phyloP scores from a whole-genome alignment of 2,888 invertebrate species.

The Hartigia nigra region DNA sequence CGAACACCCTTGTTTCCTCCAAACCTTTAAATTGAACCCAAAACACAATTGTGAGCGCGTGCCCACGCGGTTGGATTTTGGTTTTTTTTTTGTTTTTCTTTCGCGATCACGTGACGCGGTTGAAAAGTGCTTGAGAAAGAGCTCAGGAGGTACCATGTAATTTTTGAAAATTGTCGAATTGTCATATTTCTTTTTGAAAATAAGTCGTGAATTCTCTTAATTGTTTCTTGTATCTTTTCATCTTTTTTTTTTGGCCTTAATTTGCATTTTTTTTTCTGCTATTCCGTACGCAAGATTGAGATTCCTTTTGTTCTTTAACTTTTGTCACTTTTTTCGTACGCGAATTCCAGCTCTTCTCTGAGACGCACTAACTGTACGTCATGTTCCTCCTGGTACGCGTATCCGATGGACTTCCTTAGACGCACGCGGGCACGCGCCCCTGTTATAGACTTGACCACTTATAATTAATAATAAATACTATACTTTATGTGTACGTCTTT shows the following conservation, averaged over 20 bases:
- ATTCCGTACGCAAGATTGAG: too few species aligned
- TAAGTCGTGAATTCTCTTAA: neutral
- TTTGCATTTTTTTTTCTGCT: neutral
- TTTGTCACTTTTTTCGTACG: neutral
- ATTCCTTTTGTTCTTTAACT: neutral
- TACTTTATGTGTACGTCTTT: constrained; percentile 60
- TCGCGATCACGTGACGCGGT: constrained; percentile 1
- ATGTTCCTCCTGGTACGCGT: neutral
- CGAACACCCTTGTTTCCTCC: too few species aligned
- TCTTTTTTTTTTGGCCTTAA: neutral
- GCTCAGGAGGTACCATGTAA: neutral
- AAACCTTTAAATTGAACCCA: neutral
- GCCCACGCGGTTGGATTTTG: constrained; percentile 3
- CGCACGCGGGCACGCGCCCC: constrained; percentile 28
- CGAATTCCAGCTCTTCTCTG: neutral
- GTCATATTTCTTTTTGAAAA: neutral
- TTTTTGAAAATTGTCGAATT: neutral
- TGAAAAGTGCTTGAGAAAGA: neutral
- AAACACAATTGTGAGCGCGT: neutral
- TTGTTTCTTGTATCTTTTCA: too few species aligned
- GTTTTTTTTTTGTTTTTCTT: constrained; percentile 4
- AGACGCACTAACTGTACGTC: neutral
- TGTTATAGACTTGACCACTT: constrained; percentile 60
- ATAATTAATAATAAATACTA: constrained; percentile 55
- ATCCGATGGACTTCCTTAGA: constrained; percentile 2